A percentile compares a stretch with the other conserved stretches of the same genome.
phyloP scores from a whole-genome alignment of 2,113 vertebrate species.

The Okapia johnstoni region DNA sequence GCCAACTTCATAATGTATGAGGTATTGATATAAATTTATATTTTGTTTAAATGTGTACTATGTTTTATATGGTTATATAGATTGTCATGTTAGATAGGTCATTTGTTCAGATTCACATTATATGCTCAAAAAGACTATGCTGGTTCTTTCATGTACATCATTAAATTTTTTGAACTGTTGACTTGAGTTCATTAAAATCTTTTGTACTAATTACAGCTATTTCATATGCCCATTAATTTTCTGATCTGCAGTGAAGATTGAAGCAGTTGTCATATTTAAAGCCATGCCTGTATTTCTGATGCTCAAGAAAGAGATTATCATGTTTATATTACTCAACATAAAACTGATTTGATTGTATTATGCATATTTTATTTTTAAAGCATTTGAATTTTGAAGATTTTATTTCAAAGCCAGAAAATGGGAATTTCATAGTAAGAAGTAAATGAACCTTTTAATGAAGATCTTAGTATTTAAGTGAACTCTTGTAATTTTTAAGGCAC shows the following conservation, averaged over 20 bases:
- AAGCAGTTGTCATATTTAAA: neutral
- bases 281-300: neutral
- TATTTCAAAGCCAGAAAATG: neutral
- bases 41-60: neutral
- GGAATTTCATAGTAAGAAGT: neutral
- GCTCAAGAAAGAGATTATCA: neutral
- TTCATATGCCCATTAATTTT: neutral
- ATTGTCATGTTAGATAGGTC: neutral
- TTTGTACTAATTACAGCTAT: neutral
- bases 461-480: neutral
- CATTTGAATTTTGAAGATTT: neutral
- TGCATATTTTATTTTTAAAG: neutral
- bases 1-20: neutral
- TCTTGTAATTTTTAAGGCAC: neutral
- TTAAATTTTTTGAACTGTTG: conserved; percentile 20
- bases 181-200: neutral
- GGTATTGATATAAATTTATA: neutral
- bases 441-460: neutral
- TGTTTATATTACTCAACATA: neutral
- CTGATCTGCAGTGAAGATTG: neutral
- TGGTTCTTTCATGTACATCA: neutral
- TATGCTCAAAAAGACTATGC: neutral
- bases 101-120: neutral
- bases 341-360: neutral
- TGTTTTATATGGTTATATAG: neutral